Conservation (phyloP, 2,113 vertebrate genomes). For the Aegithalos caudatus region DNA sequence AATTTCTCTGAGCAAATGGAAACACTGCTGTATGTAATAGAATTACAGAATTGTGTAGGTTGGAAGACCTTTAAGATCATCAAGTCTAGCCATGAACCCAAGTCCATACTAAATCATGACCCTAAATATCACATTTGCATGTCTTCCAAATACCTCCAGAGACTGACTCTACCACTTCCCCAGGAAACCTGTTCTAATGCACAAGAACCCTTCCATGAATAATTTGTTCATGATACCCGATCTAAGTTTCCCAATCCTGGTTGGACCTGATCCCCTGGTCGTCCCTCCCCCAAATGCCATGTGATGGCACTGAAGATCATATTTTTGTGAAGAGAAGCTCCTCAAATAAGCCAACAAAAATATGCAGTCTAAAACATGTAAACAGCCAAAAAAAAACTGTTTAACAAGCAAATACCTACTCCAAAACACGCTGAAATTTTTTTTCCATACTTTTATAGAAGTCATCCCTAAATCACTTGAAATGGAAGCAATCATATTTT, state of each 20-base stretch:
- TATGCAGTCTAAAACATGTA: background rate
- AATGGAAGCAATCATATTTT: background rate
- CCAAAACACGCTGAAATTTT: background rate
- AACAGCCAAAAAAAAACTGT: background rate
- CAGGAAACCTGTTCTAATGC: background rate
- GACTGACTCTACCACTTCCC: background rate
- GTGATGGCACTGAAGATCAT: background rate
- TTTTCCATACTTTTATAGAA: background rate
- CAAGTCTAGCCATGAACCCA: background rate
- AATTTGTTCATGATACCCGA: background rate
- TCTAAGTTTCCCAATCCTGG: background rate
- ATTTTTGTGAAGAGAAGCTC: background rate
- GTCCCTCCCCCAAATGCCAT: background rate
- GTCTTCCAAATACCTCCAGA: background rate
- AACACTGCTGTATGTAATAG: background rate
- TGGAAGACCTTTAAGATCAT: background rate
- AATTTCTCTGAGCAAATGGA: background rate
- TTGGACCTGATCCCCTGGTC: background rate
- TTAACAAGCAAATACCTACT: background rate
- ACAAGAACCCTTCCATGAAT: background rate
- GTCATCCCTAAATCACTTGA: background rate
- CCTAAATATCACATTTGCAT: background rate
- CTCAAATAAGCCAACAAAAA: background rate
- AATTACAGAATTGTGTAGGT: background rate
- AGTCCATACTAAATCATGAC: background rate